Evolutionary conservation across 2,113 vertebrate species (phyloP), one percentile per base, ranked within the genome.

Genomic region (Catagonus wagneri): DNA sequence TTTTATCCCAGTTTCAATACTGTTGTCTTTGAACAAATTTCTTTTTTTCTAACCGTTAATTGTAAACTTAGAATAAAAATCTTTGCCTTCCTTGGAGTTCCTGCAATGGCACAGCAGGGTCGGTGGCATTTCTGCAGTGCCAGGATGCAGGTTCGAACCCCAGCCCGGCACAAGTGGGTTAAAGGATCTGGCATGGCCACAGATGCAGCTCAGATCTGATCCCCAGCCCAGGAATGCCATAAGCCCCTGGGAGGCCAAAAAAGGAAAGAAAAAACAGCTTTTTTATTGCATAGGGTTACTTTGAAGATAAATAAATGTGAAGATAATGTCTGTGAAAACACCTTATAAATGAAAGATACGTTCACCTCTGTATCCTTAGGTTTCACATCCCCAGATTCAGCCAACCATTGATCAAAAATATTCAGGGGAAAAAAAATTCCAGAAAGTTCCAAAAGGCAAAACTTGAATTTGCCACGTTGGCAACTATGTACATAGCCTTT

Each of bases 11-110:
- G 2, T 60, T 58, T 85, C 9, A 22, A 27, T 81, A 17, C 29
- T 88, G 27, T 39, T 95, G n/a, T 39, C n/a, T 90, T 65, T 52
- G 66, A 83, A 69, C n/a, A 86, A 63, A 86, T 90, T 32, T 60
- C 54, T 66, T 83, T 58, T 80, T 85, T 61, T 85, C 29, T 75
- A 87, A 58, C 22, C 12, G 34, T 89, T n/a, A 32, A 4, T 66
- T 94, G 11, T 96, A 81, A 92, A 84, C 54, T 91, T 90, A 76
- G 29, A 92, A 56, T 78, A 44, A 92, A 95, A 85, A 85, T 63
- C 22, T 81, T 90, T 94, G 58, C 44, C 36, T 81, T 89, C 72
- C 50, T n/a, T n/a, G n/a, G n/a, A n/a, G n/a, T n/a, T n/a, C n/a
- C n/a, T n/a, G n/a, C n/a, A n/a, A n/a, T n/a, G n/a, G n/a, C n/a